These are phyloP conservation scores for Bubalus kerabau DNA, from an alignment of 2,113 vertebrate species.

Conservation along the genomic window DNA sequence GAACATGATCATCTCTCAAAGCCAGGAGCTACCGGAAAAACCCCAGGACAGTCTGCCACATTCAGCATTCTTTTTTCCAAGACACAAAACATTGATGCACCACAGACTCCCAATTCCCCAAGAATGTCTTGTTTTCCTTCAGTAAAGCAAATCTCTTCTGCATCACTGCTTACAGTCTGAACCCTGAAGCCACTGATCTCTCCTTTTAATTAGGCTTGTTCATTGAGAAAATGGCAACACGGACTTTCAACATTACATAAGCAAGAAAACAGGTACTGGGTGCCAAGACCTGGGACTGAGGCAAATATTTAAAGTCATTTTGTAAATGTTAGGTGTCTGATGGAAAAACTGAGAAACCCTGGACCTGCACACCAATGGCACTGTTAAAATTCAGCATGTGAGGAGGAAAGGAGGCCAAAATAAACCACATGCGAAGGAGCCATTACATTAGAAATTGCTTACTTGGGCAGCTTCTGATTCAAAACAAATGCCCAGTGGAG, in stretches of 20 bases:
- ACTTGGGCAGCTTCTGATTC: not conserved
- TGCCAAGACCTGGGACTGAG: not conserved
- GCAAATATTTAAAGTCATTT: conserved; percentile 12
- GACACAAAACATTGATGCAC: not conserved
- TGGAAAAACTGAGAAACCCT: conserved; percentile 45
- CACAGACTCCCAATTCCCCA: not conserved
- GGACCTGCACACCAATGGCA: not conserved
- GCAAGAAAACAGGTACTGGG: not conserved
- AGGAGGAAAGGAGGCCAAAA: conserved; percentile 38
- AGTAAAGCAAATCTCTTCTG: not conserved
- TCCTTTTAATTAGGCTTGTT: not conserved
- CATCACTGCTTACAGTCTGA: not conserved
- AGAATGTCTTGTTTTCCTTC: not conserved
- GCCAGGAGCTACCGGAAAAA: not conserved
- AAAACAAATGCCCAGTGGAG: not conserved
- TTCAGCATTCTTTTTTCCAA: not conserved
- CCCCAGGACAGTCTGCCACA: not conserved
- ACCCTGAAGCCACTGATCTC: not conserved
- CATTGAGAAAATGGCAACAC: not conserved
- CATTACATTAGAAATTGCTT: not conserved
- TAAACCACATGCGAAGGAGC: not conserved
- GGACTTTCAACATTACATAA: not conserved
- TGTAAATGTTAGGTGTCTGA: conserved; percentile 23
- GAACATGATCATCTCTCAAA: not conserved
- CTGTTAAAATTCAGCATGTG: not conserved